These are phyloP conservation scores for Polymixis flavicincta DNA, from an alignment of 2,888 invertebrate genomes.

Conservation along the genomic window DNA sequence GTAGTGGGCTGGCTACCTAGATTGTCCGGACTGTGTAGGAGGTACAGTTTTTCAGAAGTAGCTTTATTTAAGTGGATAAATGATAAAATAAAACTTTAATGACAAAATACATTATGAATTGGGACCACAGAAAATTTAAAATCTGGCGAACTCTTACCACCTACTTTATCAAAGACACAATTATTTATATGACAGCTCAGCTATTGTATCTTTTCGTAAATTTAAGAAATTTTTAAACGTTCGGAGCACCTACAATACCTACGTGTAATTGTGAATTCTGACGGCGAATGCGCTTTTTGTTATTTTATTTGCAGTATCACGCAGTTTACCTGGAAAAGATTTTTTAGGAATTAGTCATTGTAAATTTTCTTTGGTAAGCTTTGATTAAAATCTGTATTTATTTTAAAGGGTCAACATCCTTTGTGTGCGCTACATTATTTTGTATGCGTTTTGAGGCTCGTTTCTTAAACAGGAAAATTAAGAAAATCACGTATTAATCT, in stretches of 20 bases:
- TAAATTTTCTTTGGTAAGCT: slow-evolving; percentile 68
- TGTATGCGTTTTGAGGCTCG: not conserved
- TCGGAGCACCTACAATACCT: slow-evolving; percentile 60
- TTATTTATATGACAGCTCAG: slow-evolving; percentile 85
- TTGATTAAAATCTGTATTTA: slow-evolving; percentile 75
- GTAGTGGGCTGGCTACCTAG: too few relatives aligned
- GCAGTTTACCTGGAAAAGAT: slow-evolving; percentile 86
- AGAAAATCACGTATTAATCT: slow-evolving; percentile 33
- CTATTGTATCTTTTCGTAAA: slow-evolving; percentile 84
- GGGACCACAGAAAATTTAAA: slow-evolving; percentile 11
- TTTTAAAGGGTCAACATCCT: slow-evolving; percentile 59
- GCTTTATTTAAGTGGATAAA: not conserved
- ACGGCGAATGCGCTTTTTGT: slow-evolving; percentile 78
- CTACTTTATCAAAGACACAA: slow-evolving; percentile 69
- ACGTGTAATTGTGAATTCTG: slow-evolving; percentile 83
- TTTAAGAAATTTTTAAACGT: slow-evolving; percentile 82
- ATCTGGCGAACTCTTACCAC: slow-evolving; percentile 17
- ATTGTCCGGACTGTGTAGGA: not conserved
- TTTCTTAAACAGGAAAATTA: slow-evolving; percentile 35
- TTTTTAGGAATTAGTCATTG: slow-evolving; percentile 86
- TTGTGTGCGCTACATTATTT: slow-evolving; percentile 37
- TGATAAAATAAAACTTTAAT: not conserved
- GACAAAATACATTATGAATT: not conserved
- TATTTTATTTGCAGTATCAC: slow-evolving; percentile 85
- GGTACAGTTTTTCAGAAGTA: not conserved